Evolutionary conservation across 2,888 invertebrate species (phyloP), one percentile per base, ranked within the genome.

Genomic region (Mesorhabditis spiculigera): DNA sequence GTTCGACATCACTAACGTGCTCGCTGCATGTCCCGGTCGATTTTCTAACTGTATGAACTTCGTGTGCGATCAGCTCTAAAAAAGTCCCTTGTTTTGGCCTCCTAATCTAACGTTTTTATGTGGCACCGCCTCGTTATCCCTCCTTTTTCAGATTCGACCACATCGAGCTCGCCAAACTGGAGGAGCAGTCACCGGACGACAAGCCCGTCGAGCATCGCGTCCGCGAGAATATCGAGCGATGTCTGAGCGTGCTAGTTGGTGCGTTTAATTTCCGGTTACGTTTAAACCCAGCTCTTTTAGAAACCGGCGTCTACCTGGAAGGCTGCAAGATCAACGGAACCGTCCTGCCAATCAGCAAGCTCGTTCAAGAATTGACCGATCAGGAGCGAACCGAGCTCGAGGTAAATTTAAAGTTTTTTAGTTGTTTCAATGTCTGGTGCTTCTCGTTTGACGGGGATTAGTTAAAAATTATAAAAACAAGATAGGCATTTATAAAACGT

Each of bases 251-350:
- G 63, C 85, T 88, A 6, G 88, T 88, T 10, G 58, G 58, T 50
- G 58, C 8, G 58, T 13, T 50, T 1, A 1, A 2, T 50, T 50
- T 13, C 8, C 58, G 8, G 8, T 50, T 13, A 13, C 58, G 8
- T 50, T 50, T n/a, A 50, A 50, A 50, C 8, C n/a, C 28, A 1
- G 3, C 8, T 50, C n/a, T 13, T 50, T 50, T 50, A 50, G 87
- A 89, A 85, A 90, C 90, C 5, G 91, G 91, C 50, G 90, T 91
- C 8, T 89, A 88, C 78, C 66, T 73, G 72, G 86, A 87, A 67
- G 87, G 73, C 45, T 73, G 75, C 64, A 71, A 68, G 5, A 74
- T 81, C 69, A 86, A 61, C 71, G 85, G 68, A 80, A 86, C 69
- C 80, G 72, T 67, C 3, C 5, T 44, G 5, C 64, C 63, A 10